Percentiles rank a stretch among this genome's conserved stretches.
phyloP scores from a whole-genome alignment of 2,888 invertebrate species.

The Eupithecia inturbata region DNA sequence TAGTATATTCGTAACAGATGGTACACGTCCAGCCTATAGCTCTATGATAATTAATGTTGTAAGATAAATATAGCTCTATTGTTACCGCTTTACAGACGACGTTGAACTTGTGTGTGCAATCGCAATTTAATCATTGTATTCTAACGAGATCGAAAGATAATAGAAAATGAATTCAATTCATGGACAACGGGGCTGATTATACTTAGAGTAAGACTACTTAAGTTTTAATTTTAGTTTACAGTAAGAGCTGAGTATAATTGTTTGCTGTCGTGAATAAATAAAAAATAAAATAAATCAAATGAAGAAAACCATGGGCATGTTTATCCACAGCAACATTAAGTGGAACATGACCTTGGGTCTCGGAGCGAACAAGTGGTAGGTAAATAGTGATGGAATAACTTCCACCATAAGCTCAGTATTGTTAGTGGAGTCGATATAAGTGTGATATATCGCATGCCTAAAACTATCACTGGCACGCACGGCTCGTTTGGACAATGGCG shows the following conservation, averaged over 20 bases:
- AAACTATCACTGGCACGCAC: slow-evolving; percentile 76
- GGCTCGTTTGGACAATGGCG: slow-evolving; percentile 74
- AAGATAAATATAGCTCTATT: slow-evolving; percentile 35
- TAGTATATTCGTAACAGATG: slow-evolving; percentile 23
- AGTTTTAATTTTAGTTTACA: too few species aligned
- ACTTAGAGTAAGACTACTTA: too few species aligned
- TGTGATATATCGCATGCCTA: slow-evolving; percentile 46
- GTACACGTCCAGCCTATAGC: slow-evolving; percentile 22
- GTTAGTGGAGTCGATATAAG: slow-evolving; percentile 55
- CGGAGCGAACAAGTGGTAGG: slow-evolving; percentile 43
- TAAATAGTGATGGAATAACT: slow-evolving; percentile 24
- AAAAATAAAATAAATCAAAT: too few species aligned
- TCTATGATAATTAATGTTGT: slow-evolving; percentile 17
- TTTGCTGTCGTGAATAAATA: too few species aligned
- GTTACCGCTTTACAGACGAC: slow-evolving; percentile 17
- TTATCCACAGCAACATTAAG: slow-evolving; percentile 27
- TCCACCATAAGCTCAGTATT: slow-evolving; percentile 35
- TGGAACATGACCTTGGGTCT: slow-evolving; percentile 49
- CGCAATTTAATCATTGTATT: slow-evolving; percentile 30
- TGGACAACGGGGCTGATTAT: too few species aligned
- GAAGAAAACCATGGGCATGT: slow-evolving; percentile 45
- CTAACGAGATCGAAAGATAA: slow-evolving; percentile 31
- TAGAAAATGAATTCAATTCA: too few species aligned
- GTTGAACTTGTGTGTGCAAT: slow-evolving; percentile 29
- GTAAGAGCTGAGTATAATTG: too few species aligned